Base-by-base conservation (phyloP, 2,888 invertebrate species). In the Schizaphis graminum region DNA sequence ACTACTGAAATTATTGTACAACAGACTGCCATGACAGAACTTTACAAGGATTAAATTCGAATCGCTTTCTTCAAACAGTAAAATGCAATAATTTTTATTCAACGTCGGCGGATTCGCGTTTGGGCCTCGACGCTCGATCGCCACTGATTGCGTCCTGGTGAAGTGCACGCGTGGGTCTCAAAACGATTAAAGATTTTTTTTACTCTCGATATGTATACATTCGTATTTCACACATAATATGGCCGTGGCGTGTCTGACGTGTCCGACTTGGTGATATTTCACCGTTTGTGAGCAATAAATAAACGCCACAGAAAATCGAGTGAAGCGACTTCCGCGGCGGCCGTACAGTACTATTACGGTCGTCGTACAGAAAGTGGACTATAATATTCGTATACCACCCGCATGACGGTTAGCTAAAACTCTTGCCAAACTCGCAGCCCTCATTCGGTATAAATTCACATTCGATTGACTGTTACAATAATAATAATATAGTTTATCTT, bases 231-330 rank as follows among this genome's bases (percentile, higher is more conserved):
- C 89, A 61, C 28, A 28, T 89, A 77, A 77, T 77, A 57, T 26
- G 41, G 35, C 88, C 41, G 41, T 7, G 24, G 26, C 16, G 57
- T 26, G 26, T 28, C 57, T 89, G 89, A 89, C 89, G 47, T n/a
- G 90, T 67, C 44, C 47, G 90, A 90, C 67, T 47, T 24, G 90
- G n/a, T 26, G 35, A 77, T 91, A 91, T 91, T 67, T 91, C 67
- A 91, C 90, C 35, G 67, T 77, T 77, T 35, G 67, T 67, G n/a
- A 13, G 67, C 44, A 47, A 77, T 91, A 91, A 91, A 91, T 91
- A 88, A 88, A 61, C 21, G 47, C 28, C n/a, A n/a, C 28, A 5
- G 67, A 67, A 67, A 91, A 91, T 91, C 67, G 67, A 49, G 67
- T 49, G n/a, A 67, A 67, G 41, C 44, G 28, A 89, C 57, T 44